Conservation (phyloP, 2,113 vertebrate genomes). For the Muntiacus muntjak region DNA sequence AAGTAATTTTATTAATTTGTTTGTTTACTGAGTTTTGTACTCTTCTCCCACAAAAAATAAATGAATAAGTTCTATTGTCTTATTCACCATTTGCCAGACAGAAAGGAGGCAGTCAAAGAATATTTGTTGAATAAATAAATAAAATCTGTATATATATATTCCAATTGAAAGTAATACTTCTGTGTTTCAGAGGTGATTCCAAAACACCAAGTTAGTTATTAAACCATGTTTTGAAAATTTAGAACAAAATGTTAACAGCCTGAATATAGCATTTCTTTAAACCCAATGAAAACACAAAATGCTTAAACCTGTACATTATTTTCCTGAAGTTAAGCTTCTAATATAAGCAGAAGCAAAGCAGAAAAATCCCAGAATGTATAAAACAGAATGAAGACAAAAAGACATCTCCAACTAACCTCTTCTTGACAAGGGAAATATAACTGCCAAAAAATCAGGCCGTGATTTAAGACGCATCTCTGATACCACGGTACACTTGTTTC, state of each 20-base stretch:
- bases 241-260: neutral
- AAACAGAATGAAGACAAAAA: neutral
- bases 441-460: neutral
- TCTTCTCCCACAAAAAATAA: neutral
- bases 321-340: neutral
- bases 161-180: neutral
- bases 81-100: neutral
- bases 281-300: neutral
- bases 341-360: neutral
- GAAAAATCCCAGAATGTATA: neutral
- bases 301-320: neutral
- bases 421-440: neutral
- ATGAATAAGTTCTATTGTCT: neutral
- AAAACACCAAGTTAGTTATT: neutral
- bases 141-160: neutral
- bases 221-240: neutral
- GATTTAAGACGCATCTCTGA: slow-evolving; percentile 17
- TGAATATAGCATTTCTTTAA: neutral
- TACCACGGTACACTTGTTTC: neutral
- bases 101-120: neutral
- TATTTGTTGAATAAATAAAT: neutral
- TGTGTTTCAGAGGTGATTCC: neutral
- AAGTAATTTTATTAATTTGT: neutral
- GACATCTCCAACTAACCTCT: neutral
- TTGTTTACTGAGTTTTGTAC: neutral